Percentiles rank a stretch among this genome's conserved stretches.
phyloP scores from a whole-genome alignment of 2,797 vertebrate species.

The Mycteria americana region DNA sequence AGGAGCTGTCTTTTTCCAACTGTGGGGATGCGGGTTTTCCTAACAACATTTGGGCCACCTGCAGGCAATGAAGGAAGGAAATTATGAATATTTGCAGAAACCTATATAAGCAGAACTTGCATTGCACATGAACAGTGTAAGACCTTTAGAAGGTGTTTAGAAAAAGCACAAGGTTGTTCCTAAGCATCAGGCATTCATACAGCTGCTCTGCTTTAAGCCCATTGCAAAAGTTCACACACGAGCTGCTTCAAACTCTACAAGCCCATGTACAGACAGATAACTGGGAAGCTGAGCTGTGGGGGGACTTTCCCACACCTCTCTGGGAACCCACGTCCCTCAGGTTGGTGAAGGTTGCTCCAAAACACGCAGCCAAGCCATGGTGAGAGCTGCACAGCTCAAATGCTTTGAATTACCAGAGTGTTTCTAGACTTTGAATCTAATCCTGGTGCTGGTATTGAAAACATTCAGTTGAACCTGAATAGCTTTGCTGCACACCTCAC shows the following conservation, averaged over 20 bases:
- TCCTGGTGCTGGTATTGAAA: background rate
- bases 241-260: background rate
- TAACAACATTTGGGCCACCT: background rate
- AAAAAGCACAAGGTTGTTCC: background rate
- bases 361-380: fast-evolving
- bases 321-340: background rate
- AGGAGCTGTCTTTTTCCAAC: background rate
- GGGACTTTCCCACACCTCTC: background rate
- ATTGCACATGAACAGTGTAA: background rate
- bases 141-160: background rate
- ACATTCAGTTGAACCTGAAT: too few species aligned
- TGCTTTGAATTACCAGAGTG: background rate
- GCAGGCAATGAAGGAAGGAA: background rate
- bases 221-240: fast-evolving
- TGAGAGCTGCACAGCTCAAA: background rate
- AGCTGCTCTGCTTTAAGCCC: background rate
- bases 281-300: too few species aligned
- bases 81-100: background rate
- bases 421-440: background rate
- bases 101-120: background rate
- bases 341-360: background rate
- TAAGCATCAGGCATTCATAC: background rate
- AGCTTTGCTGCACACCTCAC: background rate
- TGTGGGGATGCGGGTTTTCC: background rate
- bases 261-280: fast-evolving